Conservation (phyloP, 2,888 invertebrate genomes). For the Ommatoiulus sabulosus region DNA sequence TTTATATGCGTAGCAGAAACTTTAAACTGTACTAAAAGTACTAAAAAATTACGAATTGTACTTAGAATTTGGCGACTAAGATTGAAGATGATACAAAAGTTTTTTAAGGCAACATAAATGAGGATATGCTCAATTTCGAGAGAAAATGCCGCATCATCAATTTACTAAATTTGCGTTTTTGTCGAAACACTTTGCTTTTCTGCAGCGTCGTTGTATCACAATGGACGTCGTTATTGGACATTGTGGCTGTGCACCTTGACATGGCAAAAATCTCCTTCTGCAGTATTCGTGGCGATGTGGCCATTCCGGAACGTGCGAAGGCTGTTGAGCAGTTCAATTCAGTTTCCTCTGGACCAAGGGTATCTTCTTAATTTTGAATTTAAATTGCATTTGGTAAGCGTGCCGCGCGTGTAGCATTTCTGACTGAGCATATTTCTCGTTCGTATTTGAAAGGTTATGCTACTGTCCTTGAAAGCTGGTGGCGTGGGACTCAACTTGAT, state of each 20-base stretch:
- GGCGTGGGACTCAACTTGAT: slow-evolving; percentile 94
- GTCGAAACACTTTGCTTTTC: too few relatives aligned
- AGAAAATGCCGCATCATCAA: too few relatives aligned
- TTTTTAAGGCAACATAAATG: too few relatives aligned
- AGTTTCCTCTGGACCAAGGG: slow-evolving; percentile 72
- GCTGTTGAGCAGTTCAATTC: slow-evolving; percentile 81
- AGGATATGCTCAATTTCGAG: too few relatives aligned
- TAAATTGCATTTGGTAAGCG: not conserved
- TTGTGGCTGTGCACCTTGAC: slow-evolving; percentile 77
- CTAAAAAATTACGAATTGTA: too few relatives aligned
- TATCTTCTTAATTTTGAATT: slow-evolving; percentile 65
- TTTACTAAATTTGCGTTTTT: too few relatives aligned
- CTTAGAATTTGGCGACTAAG: too few relatives aligned
- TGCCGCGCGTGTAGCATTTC: not conserved
- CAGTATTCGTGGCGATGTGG: slow-evolving; percentile 81
- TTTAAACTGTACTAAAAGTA: too few relatives aligned
- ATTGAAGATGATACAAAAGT: too few relatives aligned
- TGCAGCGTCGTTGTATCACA: slow-evolving; percentile 83
- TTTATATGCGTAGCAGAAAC: too few relatives aligned
- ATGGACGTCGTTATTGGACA: slow-evolving; percentile 85
- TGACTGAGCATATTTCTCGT: not conserved
- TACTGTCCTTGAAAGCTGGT: slow-evolving; percentile 91
- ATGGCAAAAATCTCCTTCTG: slow-evolving; percentile 72
- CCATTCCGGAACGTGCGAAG: slow-evolving; percentile 78
- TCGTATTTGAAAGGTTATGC: slow-evolving; percentile 69